Evolutionary conservation across 2,888 invertebrate genomes (phyloP).

Genomic region (Carterocephalus palaemon): DNA sequence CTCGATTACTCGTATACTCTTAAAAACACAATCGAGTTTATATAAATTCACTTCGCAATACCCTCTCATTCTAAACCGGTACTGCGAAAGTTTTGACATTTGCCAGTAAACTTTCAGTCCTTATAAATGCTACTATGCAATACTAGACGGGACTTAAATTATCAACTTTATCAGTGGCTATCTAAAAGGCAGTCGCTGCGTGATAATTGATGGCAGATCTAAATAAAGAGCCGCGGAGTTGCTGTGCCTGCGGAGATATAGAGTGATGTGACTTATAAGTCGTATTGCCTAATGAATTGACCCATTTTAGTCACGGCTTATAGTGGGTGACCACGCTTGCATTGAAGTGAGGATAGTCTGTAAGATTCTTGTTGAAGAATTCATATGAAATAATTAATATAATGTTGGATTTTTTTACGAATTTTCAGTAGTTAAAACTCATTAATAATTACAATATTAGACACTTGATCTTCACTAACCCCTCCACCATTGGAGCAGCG

Average conservation of each 20-base stretch:
- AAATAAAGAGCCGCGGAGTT: conserved; percentile 19
- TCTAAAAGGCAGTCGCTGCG: conserved; percentile 1
- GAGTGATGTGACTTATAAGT: conserved; percentile 15
- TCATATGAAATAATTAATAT: too few relatives aligned
- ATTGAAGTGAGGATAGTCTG: neutral
- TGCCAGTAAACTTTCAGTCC: conserved; percentile 2
- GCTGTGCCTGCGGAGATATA: conserved; percentile 8
- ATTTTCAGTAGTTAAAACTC: too few relatives aligned
- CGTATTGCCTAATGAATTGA: conserved; percentile 24
- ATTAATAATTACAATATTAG: too few relatives aligned
- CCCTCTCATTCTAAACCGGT: too few relatives aligned
- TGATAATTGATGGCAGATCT: conserved; percentile 18
- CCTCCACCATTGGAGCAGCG: too few relatives aligned
- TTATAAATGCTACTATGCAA: conserved; percentile 9
- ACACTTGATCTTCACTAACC: too few relatives aligned
- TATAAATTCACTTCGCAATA: too few relatives aligned
- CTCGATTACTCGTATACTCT: too few relatives aligned
- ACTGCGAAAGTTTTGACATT: conserved; percentile 9
- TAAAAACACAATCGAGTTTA: too few relatives aligned
- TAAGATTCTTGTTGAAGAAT: neutral
- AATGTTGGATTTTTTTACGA: too few relatives aligned
- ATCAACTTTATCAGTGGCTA: conserved; percentile 10
- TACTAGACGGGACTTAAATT: conserved; percentile 5
- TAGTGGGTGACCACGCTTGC: conserved; percentile 11
- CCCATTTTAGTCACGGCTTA: conserved; percentile 26